These are phyloP conservation scores for Terrapene triunguis DNA, from an alignment of 2,113 vertebrate genomes.

Conservation along the genomic window DNA sequence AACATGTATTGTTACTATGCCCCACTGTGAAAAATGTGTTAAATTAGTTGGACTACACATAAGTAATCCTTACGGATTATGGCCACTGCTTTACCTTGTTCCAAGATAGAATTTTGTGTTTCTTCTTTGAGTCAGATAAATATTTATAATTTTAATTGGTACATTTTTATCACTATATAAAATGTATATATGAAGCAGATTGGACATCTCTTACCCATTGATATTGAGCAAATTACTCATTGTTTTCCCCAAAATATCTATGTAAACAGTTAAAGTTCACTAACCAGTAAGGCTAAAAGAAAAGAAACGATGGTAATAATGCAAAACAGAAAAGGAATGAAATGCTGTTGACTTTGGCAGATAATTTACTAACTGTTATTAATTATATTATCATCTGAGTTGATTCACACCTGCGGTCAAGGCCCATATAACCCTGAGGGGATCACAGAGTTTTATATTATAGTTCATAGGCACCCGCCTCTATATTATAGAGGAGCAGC, in stretches of 20 bases:
- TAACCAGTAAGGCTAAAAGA: background rate
- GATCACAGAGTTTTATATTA: rapidly evolving
- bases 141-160: slow-evolving; percentile 6
- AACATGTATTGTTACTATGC: background rate
- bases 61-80: background rate
- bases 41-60: slow-evolving; percentile 22
- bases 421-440: background rate
- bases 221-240: background rate
- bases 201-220: background rate
- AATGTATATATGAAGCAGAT: background rate
- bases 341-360: background rate
- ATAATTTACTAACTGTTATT: background rate
- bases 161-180: background rate
- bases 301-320: background rate
- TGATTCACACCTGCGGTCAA: background rate
- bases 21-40: slow-evolving; percentile 56
- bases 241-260: background rate
- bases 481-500: background rate
- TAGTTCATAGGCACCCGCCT: background rate
- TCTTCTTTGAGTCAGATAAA: slow-evolving; percentile 10
- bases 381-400: background rate
- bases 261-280: background rate
- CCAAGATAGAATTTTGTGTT: slow-evolving; percentile 7
- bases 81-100: background rate
- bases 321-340: background rate